A percentile compares a stretch with the other conserved stretches of the same genome.
These are phyloP conservation scores for Stictonetta naevosa DNA, from an alignment of 2,113 vertebrate species.

Conservation along the genomic window DNA sequence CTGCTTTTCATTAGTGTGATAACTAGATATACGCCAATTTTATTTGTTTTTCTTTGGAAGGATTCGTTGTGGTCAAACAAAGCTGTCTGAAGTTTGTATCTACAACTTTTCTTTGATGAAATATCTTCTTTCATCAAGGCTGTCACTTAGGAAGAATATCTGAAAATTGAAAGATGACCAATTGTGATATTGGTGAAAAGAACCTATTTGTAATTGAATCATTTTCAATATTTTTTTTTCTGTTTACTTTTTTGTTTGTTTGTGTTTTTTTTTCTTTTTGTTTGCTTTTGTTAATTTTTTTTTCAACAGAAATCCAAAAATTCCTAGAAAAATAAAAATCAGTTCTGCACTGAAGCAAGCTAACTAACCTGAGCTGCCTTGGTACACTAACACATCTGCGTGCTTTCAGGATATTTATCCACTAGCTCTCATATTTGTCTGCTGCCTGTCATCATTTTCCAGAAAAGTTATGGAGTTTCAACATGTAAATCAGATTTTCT, in stretches of 20 bases:
- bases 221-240: not conserved
- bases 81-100: not conserved
- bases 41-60: not conserved
- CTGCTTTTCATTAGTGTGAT: not conserved
- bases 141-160: not conserved
- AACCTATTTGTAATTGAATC: not conserved
- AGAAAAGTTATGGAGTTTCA: not conserved
- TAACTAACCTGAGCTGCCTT: not conserved
- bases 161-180: not conserved
- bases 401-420: not conserved
- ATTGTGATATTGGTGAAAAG: not conserved
- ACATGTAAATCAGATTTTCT: not conserved
- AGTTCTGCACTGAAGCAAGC: not conserved
- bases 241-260: not conserved
- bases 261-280: not conserved
- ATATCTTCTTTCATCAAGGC: not conserved
- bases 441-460: not conserved
- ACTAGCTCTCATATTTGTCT: not conserved
- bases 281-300: not conserved
- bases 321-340: not conserved
- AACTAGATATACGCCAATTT: not conserved
- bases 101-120: not conserved
- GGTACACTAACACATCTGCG: not conserved
- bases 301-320: not conserved
- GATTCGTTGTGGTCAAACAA: not conserved